phyloP scores from a whole-genome alignment of 2,888 invertebrate genomes.

The Saturnia pavonia region DNA sequence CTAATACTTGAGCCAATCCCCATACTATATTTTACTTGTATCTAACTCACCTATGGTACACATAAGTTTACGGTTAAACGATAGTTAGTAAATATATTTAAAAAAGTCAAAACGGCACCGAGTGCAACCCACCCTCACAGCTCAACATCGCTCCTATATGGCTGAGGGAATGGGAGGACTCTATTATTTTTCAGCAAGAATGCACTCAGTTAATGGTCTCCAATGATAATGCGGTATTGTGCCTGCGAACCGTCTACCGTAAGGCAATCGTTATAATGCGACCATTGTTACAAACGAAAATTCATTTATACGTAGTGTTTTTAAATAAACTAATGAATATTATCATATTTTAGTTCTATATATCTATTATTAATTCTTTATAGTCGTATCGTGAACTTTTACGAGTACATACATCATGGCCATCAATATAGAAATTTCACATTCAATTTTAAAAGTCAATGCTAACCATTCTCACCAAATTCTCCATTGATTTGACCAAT shows the following conservation, averaged over 20 bases:
- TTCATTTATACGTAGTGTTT: constrained; percentile 48
- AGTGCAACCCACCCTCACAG: constrained; percentile 47
- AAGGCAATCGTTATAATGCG: constrained; percentile 73
- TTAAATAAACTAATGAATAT: constrained; percentile 53
- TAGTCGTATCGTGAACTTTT: no score
- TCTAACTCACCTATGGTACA: no score
- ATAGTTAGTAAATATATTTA: not conserved
- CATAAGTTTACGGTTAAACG: not conserved
- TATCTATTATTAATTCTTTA: no score
- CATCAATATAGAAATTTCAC: no score
- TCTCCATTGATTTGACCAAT: no score
- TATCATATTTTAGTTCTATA: no score
- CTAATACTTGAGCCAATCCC: no score
- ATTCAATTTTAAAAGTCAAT: no score
- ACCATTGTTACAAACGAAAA: constrained; percentile 48
- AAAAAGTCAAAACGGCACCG: not conserved
- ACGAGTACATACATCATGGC: no score
- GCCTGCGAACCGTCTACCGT: constrained; percentile 23
- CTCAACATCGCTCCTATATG: constrained; percentile 51
- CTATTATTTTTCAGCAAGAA: constrained; percentile 78
- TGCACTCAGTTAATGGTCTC: constrained; percentile 71
- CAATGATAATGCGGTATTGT: constrained; percentile 68
- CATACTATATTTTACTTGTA: no score
- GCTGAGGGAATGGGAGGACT: constrained; percentile 38
- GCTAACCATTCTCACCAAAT: no score